A percentile compares a stretch with the other conserved stretches of the same genome.
Evolutionary conservation across 2,113 vertebrate genomes (phyloP).

Genomic region (Procavia capensis): DNA sequence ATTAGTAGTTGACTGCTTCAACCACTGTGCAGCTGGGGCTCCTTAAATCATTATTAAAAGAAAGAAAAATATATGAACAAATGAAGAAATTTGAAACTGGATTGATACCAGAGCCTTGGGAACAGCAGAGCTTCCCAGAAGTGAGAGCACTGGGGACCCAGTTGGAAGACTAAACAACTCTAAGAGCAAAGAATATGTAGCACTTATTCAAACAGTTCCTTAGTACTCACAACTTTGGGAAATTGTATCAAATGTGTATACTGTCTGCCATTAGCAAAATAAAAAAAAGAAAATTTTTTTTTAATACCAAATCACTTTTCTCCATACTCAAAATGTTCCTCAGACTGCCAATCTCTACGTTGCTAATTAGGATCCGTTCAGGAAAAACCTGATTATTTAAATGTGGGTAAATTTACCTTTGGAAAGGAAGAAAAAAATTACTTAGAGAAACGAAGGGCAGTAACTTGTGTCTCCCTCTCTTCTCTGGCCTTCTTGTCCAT

Average conservation of each 20-base stretch:
- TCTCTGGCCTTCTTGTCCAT: constrained; percentile 1
- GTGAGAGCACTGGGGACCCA: neutral
- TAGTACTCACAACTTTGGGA: neutral
- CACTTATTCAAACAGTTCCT: neutral
- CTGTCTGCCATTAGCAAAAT: neutral
- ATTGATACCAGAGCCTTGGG: neutral
- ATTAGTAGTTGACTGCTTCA: too few relatives aligned
- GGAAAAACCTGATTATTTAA: neutral
- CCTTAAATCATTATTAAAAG: neutral
- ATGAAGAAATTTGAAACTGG: neutral
- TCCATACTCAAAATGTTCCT: neutral
- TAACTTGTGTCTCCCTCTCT: neutral
- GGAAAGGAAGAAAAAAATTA: constrained; percentile 29
- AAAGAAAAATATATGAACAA: neutral
- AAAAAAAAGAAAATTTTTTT: too few relatives aligned
- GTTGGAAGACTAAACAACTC: neutral
- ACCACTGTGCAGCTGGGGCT: too few relatives aligned
- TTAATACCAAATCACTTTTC: neutral
- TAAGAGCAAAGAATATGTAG: neutral
- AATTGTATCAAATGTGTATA: neutral
- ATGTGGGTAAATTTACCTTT: neutral
- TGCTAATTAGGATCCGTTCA: neutral
- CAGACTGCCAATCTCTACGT: neutral
- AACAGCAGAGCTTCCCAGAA: neutral
- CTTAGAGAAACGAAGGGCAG: constrained; percentile 19